These are phyloP conservation scores for Laticauda laticaudata DNA, from an alignment of 2,113 vertebrate genomes.

Conservation along the genomic window DNA sequence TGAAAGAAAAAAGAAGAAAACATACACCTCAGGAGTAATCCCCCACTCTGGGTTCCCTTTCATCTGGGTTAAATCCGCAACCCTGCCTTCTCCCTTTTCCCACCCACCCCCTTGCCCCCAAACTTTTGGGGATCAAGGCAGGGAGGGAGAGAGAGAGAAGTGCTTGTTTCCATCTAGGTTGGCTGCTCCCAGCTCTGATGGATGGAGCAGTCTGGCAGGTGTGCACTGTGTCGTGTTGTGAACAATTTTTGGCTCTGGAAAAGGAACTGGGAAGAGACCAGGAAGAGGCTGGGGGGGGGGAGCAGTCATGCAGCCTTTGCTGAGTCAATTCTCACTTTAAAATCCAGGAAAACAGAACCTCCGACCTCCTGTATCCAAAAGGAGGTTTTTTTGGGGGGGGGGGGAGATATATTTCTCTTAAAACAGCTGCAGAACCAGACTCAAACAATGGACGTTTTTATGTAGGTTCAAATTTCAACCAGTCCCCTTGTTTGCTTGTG, in stretches of 20 bases:
- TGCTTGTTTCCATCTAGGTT: not conserved
- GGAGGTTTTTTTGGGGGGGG: too few relatives aligned
- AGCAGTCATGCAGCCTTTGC: not conserved
- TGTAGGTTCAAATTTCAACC: not conserved
- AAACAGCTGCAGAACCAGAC: not conserved
- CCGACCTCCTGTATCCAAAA: not conserved
- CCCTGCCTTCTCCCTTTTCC: not conserved
- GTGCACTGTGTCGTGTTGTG: not conserved
- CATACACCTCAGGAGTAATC: not conserved
- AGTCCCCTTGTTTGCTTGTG: not conserved
- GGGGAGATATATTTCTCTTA: not conserved
- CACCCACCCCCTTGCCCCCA: not conserved
- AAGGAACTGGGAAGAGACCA: not conserved
- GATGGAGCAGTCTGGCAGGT: not conserved
- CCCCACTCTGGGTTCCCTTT: not conserved
- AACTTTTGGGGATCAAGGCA: not conserved
- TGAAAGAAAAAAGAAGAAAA: not conserved
- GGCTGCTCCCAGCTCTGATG: not conserved
- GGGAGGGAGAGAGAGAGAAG: not conserved
- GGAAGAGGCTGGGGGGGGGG: fast-evolving
- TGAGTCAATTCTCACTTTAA: not conserved
- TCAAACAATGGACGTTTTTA: not conserved
- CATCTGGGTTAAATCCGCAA: not conserved
- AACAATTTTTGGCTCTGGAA: not conserved
- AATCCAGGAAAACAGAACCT: not conserved